Conservation (phyloP, 1,140 invertebrate species). For the Uloborus diversus region DNA sequence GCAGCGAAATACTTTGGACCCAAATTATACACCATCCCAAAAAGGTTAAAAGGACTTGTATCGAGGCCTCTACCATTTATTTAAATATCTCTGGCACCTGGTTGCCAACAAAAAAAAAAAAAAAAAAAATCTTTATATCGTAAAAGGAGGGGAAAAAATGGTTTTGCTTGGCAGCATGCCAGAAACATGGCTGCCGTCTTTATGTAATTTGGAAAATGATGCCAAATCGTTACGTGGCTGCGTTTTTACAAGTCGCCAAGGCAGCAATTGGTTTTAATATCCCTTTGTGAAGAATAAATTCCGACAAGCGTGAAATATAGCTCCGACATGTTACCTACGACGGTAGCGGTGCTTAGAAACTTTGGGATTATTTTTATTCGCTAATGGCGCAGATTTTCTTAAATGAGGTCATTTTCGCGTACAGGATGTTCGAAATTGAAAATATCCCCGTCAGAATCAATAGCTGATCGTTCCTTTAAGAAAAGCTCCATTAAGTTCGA, state of each 20-base stretch:
- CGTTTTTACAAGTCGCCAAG: conserved; percentile 6
- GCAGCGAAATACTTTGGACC: too few species aligned
- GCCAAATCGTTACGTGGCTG: conserved; percentile 39
- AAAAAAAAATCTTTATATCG: conserved; percentile 16
- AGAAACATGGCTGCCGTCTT: conserved; percentile 35
- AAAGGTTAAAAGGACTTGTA: conserved; percentile 34
- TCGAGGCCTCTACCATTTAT: conserved; percentile 24
- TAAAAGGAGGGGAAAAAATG: neutral
- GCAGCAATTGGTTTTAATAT: conserved; percentile 21
- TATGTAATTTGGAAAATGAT: conserved; percentile 33
- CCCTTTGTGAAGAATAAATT: neutral
- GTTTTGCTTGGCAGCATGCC: conserved; percentile 1
- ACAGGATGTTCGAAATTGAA: too few species aligned
- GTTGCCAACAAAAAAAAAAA: conserved; percentile 3
- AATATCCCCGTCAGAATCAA: too few species aligned
- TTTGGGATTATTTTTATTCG: too few species aligned
- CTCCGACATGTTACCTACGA: too few species aligned
- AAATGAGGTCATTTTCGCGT: too few species aligned
- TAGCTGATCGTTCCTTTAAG: too few species aligned
- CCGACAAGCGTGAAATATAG: neutral
- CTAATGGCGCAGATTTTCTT: too few species aligned
- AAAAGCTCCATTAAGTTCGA: too few species aligned
- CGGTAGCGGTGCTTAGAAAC: too few species aligned
- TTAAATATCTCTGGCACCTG: conserved; percentile 52
- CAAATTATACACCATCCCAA: neutral